Evolutionary conservation across 2,113 vertebrate genomes (phyloP), one percentile per base, ranked within the genome.

Genomic region (Emydocephalus ijimae): DNA sequence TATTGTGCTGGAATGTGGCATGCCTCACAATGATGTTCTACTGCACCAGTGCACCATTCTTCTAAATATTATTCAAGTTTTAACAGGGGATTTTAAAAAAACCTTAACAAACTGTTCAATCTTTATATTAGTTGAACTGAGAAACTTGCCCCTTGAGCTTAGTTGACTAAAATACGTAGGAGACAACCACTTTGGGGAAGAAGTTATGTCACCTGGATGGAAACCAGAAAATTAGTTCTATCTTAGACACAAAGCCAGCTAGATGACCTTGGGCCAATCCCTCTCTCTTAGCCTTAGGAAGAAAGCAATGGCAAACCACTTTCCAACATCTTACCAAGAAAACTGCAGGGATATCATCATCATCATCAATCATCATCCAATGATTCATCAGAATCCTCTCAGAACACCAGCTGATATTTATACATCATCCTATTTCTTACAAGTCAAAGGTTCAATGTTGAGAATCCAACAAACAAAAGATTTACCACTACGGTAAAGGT

Each of bases 41-140:
- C 93, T 92, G 52, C 91, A 93, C 92, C 93, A 85, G 95, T 92
- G 45, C 91, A 93, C 92, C 93, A 86, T 95, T 91, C 92, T 96
- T 93, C 94, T 87, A 95, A 52, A 45, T 39, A n/a, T 93, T 64
- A 85, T 43, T 57, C 15, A 50, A 43, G 24, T n/a, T 56, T 43
- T 89, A 2, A 0, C 5, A 48, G 4, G 24, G 10, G 1, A 50
- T 48, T 26, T 26, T 0, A 61, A 12, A 56, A 5, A 24, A 59
- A 5, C 6, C 15, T 50, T 11, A 64, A 0, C 3, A 86, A 5
- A 0, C 92, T 90, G 34, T 57, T 43, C 88, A 89, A 29, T 29
- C 23, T 12, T 14, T 59, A 89, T 43, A 29, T 6, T 45, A 26
- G 20, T 26, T 59, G 34, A 61, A 14, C 9, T 52, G 29, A 52